Conservation (phyloP, 2,113 vertebrate species). For the Otocyon megalotis region DNA sequence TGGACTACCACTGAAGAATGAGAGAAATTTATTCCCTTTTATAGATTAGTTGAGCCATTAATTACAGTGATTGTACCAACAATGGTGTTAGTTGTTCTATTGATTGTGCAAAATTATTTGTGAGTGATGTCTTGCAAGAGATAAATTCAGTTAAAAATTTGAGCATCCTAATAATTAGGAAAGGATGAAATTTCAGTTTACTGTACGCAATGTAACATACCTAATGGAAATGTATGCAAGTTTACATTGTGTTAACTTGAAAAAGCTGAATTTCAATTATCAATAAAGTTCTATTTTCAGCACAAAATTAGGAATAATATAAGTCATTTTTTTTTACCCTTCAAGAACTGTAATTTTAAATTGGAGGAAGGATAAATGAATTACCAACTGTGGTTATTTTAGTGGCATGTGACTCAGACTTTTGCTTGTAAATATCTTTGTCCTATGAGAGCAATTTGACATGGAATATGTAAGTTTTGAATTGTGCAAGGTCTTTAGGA, state of each 20-base stretch:
- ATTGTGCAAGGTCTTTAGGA: slow-evolving; percentile 52
- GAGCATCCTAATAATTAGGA: not conserved
- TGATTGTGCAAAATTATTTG: slow-evolving; percentile 38
- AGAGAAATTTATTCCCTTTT: not conserved
- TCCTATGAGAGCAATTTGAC: slow-evolving; percentile 43
- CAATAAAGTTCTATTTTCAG: slow-evolving; percentile 1
- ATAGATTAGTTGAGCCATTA: not conserved
- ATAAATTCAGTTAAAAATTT: slow-evolving; percentile 22
- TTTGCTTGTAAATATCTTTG: slow-evolving; percentile 13
- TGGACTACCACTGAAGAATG: not conserved
- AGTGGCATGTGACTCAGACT: not conserved
- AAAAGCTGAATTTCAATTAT: slow-evolving; percentile 24
- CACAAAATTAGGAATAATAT: slow-evolving; percentile 52
- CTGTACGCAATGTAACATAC: not conserved
- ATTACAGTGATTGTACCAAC: not conserved
- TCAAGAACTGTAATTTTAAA: slow-evolving; percentile 25
- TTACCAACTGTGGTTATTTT: not conserved
- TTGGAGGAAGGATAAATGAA: not conserved
- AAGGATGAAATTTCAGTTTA: slow-evolving; percentile 44
- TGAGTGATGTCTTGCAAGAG: slow-evolving; percentile 11
- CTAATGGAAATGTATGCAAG: not conserved
- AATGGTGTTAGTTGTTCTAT: not conserved
- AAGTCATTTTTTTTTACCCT: slow-evolving; percentile 12
- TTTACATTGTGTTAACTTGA: slow-evolving; percentile 38
- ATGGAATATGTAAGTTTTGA: slow-evolving; percentile 56